Conservation (phyloP, 1,140 invertebrate genomes). For the Chrysopa pallens region DNA sequence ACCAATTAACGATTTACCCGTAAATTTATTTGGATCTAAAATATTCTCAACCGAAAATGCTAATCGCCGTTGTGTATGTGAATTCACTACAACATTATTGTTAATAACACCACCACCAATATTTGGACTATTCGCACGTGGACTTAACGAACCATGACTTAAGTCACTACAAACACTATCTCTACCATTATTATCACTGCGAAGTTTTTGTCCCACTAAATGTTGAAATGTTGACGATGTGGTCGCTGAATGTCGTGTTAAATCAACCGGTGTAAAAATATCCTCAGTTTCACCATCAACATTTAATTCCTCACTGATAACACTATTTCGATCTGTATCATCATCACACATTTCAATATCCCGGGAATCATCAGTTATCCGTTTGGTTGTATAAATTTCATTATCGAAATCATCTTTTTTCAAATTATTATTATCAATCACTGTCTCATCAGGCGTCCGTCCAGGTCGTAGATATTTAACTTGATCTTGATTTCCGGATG, state of each 20-base stretch:
- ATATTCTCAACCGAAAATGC: constrained; percentile 87
- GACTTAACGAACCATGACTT: constrained; percentile 20
- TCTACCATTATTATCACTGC: constrained; percentile 14
- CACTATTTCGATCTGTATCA: constrained; percentile 16
- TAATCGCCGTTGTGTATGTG: constrained; percentile 28
- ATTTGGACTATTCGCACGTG: constrained; percentile 19
- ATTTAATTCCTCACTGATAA: constrained; percentile 18
- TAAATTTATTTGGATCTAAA: constrained; percentile 77
- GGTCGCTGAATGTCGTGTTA: constrained; percentile 16
- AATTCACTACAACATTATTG: constrained; percentile 2
- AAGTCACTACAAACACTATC: constrained; percentile 26
- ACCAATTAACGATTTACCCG: constrained; percentile 27
- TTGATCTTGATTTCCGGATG: constrained; percentile 8
- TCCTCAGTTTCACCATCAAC: constrained; percentile 22
- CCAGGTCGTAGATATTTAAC: constrained; percentile 4
- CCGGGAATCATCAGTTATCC: constrained; percentile 16
- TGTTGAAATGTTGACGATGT: constrained; percentile 13
- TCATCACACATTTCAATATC: constrained; percentile 20
- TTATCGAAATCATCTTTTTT: background rate
- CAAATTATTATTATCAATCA: constrained; percentile 4
- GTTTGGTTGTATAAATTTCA: constrained; percentile 9
- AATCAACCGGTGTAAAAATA: constrained; percentile 22
- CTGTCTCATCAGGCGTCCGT: constrained; percentile 3
- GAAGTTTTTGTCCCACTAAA: constrained; percentile 6
- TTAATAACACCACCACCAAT: constrained; percentile 13